Evolutionary conservation across 2,888 invertebrate species (phyloP).

Genomic region (Rhodophaea formosa): DNA sequence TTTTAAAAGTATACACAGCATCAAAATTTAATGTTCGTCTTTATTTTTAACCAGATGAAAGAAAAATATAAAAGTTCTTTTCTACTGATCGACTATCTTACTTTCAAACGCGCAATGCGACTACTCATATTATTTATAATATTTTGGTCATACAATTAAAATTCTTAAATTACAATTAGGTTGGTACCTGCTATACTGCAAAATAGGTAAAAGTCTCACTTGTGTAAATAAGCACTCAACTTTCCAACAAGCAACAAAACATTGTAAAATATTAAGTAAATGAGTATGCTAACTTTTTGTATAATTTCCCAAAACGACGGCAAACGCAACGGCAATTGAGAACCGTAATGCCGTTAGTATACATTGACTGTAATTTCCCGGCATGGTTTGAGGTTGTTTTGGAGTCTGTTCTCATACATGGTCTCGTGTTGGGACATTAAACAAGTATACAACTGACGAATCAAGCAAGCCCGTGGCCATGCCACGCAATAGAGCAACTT

Average conservation of each 20-base stretch:
- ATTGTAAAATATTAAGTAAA: not conserved
- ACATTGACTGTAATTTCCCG: slow-evolving; percentile 25
- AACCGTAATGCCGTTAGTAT: slow-evolving; percentile 32
- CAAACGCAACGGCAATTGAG: slow-evolving; percentile 13
- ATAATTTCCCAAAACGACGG: not conserved
- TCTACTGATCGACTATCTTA: no score
- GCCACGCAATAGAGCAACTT: slow-evolving; percentile 14
- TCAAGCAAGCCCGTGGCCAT: slow-evolving; percentile 1
- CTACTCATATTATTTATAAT: no score
- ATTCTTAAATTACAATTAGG: no score
- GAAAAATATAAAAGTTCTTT: no score
- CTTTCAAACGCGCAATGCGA: no score
- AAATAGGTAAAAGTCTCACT: not conserved
- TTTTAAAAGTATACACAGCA: not conserved
- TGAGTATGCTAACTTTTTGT: not conserved
- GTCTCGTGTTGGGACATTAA: no score
- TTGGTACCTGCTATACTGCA: no score
- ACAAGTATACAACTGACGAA: slow-evolving; percentile 19
- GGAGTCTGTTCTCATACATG: slow-evolving; percentile 17
- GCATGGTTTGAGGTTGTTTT: slow-evolving; percentile 24
- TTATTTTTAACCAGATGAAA: no score
- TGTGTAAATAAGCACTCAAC: not conserved
- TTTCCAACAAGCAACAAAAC: not conserved
- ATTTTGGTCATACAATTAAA: no score
- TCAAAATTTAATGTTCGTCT: not conserved